These are phyloP conservation scores for Antedon mediterranea DNA, from an alignment of 53 echinoderm and acorn worm species.

Conservation along the genomic window DNA sequence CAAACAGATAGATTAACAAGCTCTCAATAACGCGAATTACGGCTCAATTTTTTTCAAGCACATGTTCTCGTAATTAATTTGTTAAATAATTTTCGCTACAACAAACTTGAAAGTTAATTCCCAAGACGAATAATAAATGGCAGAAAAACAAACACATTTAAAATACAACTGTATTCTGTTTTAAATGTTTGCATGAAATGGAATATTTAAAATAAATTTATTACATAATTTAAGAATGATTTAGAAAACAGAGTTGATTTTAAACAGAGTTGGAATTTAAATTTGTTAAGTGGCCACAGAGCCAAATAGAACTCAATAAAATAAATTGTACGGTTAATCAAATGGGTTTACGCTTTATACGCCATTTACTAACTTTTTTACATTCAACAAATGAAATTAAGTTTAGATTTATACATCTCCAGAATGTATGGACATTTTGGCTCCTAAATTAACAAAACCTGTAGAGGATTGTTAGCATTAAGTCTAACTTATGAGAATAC, in stretches of 20 bases:
- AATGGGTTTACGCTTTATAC: background rate
- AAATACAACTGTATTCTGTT: background rate
- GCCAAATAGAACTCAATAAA: background rate
- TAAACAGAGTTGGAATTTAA: background rate
- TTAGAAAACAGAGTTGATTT: no score
- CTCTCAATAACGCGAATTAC: background rate
- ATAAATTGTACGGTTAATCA: background rate
- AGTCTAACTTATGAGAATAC: background rate
- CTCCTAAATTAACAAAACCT: background rate
- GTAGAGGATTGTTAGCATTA: background rate
- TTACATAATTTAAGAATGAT: background rate
- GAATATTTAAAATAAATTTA: background rate
- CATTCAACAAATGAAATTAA: background rate
- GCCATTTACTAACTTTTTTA: background rate
- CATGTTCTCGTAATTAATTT: background rate
- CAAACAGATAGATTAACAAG: background rate
- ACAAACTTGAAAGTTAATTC: background rate
- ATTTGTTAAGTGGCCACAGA: background rate
- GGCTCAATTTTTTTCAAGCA: background rate
- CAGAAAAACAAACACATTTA: background rate
- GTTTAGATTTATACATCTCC: background rate
- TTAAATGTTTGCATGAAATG: background rate
- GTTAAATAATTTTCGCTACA: background rate
- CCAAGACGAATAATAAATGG: background rate
- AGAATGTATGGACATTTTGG: background rate